These are phyloP conservation scores for Platysternon megacephalum DNA, from an alignment of 2,113 vertebrate genomes.

Conservation along the genomic window DNA sequence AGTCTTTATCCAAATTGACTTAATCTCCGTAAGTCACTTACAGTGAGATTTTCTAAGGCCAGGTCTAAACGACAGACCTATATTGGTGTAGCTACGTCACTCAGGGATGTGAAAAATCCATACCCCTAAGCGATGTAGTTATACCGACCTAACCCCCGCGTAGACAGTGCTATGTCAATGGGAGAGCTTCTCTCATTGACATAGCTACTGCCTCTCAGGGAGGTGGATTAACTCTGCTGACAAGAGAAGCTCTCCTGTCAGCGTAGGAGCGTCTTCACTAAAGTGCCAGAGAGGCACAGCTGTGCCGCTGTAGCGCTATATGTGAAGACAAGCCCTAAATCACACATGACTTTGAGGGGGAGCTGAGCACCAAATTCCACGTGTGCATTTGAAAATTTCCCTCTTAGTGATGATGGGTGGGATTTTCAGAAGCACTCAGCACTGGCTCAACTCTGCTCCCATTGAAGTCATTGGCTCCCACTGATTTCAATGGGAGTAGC, in stretches of 20 bases:
- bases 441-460: fast-evolving
- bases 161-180: too few species aligned
- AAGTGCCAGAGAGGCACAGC: background rate
- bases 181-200: background rate
- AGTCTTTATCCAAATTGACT: background rate
- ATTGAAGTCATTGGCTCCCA: background rate
- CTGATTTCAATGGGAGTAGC: background rate
- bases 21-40: background rate
- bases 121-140: background rate
- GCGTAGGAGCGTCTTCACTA: background rate
- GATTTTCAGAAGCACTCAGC: fast-evolving
- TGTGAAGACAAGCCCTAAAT: background rate
- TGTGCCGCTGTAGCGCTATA: background rate
- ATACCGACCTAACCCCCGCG: background rate
- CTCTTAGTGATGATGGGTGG: background rate
- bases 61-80: background rate
- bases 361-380: background rate
- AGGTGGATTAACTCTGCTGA: background rate
- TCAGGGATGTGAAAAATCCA: background rate
- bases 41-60: background rate
- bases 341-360: background rate
- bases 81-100: background rate
- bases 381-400: background rate
- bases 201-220: background rate
- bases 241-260: background rate